Conservation (phyloP, 2,888 invertebrate species). For the Lithophane semibrunnea region DNA sequence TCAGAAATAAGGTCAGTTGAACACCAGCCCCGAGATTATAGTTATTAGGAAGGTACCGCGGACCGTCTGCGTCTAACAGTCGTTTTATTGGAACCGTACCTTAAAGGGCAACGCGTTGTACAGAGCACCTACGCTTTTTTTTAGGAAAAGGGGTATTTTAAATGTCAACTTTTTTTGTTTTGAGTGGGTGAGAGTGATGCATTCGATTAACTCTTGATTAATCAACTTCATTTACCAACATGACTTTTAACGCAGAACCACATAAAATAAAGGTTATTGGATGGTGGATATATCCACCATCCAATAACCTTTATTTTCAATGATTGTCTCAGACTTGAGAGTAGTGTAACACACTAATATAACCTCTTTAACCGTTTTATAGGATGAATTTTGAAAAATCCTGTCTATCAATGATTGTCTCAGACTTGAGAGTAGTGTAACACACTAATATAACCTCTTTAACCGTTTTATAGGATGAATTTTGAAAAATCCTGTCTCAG, state of each 20-base stretch:
- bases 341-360: background rate
- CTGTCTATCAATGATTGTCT: too few species aligned
- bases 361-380: too few species aligned
- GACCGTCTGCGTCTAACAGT: constrained; percentile 12
- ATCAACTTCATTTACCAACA: background rate
- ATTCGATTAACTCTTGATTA: background rate
- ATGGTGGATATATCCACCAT: too few species aligned
- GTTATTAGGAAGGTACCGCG: constrained; percentile 60
- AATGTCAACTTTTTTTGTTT: constrained; percentile 15
- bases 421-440: background rate
- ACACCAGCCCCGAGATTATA: constrained; percentile 66
- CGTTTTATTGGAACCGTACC: constrained; percentile 46
- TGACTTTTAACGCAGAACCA: background rate
- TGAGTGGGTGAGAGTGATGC: background rate
- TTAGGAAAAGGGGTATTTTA: background rate
- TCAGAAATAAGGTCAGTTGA: constrained; percentile 71
- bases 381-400: background rate
- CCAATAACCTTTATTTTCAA: too few species aligned
- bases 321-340: too few species aligned
- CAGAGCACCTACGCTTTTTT: background rate
- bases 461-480: too few species aligned
- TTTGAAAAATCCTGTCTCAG: too few species aligned
- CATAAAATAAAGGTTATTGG: background rate
- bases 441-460: background rate
- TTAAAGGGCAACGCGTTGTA: constrained; percentile 36